Conservation (phyloP, 64 coral and sea anemone genomes). For the Montipora efflorescens region DNA sequence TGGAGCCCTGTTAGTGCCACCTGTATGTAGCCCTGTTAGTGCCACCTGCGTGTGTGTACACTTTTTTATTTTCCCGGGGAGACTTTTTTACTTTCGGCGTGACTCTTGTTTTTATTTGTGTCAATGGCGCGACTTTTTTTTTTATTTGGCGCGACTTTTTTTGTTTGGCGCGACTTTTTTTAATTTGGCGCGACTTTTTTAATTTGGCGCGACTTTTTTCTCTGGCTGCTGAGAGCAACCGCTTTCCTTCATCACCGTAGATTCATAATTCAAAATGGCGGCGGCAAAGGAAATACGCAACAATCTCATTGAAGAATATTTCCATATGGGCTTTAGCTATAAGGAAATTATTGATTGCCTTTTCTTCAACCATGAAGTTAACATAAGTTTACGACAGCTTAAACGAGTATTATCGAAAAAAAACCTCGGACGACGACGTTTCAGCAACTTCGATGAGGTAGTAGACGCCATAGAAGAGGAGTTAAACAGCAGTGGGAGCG, state of each 20-base stretch:
- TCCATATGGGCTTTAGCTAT: constrained; percentile 56
- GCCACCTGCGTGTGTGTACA: too few relatives aligned
- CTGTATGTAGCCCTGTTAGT: too few relatives aligned
- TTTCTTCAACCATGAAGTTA: constrained; percentile 59
- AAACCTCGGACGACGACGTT: constrained; percentile 60
- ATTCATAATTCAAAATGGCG: constrained; percentile 25
- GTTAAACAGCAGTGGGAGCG: constrained; percentile 49
- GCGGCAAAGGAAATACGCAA: constrained; percentile 4
- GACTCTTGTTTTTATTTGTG: not conserved
- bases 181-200: not conserved
- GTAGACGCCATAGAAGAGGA: constrained; percentile 61
- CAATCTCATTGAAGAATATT: constrained; percentile 56
- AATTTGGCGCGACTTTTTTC: not conserved
- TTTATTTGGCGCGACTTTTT: not conserved
- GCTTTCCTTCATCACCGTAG: not conserved
- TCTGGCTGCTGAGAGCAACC: not conserved
- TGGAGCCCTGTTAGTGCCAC: too few relatives aligned
- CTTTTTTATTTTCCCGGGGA: not conserved
- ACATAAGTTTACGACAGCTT: constrained; percentile 59
- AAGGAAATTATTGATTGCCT: constrained; percentile 70
- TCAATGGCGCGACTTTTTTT: not conserved
- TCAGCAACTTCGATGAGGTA: constrained; percentile 50
- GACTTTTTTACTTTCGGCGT: not conserved
- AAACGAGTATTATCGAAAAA: constrained; percentile 58
- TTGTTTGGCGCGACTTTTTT: too few relatives aligned